phyloP scores from a whole-genome alignment of 1,140 invertebrate species.

The Eciton burchellii region DNA sequence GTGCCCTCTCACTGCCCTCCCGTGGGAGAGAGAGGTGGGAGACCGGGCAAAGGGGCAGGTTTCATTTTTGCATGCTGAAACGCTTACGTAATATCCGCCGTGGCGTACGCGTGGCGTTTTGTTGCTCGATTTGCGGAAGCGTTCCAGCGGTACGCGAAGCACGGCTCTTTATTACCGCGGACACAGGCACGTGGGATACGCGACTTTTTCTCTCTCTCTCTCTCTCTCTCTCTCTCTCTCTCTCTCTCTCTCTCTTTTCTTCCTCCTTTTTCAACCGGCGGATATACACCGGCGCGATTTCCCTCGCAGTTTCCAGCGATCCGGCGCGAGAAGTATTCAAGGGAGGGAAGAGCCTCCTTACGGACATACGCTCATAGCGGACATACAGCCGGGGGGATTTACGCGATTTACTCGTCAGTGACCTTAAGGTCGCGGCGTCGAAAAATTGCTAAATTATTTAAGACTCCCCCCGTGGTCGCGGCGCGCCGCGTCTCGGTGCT shows the following conservation, averaged over 20 bases:
- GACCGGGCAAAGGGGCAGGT: constrained; percentile 46
- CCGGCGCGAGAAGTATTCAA: constrained; percentile 11
- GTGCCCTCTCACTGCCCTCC: constrained; percentile 18
- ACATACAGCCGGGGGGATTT: constrained; percentile 70
- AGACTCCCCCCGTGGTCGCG: constrained; percentile 75
- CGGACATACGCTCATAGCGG: constrained; percentile 7
- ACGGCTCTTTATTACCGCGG: constrained; percentile 68
- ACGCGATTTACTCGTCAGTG: constrained; percentile 65
- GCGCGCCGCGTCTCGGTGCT: constrained; percentile 76
- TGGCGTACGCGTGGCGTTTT: constrained; percentile 47
- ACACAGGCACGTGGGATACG: constrained; percentile 59
- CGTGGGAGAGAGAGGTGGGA: neutral
- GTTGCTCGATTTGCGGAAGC: constrained; percentile 67
- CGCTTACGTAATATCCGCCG: constrained; percentile 65
- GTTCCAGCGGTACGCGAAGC: constrained; percentile 54
- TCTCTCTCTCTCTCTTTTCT: neutral
- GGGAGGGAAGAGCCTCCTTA: constrained; percentile 25
- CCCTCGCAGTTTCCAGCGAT: constrained; percentile 64
- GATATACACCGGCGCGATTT: constrained; percentile 64
- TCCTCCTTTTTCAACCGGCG: too few relatives aligned
- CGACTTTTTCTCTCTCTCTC: too few relatives aligned
- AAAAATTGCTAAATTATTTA: constrained; percentile 84
- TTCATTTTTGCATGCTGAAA: constrained; percentile 66
- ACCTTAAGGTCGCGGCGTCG: constrained; percentile 70
- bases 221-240: too few relatives aligned